phyloP scores from a whole-genome alignment of 2,888 invertebrate genomes.

The Drosophila yooni region DNA sequence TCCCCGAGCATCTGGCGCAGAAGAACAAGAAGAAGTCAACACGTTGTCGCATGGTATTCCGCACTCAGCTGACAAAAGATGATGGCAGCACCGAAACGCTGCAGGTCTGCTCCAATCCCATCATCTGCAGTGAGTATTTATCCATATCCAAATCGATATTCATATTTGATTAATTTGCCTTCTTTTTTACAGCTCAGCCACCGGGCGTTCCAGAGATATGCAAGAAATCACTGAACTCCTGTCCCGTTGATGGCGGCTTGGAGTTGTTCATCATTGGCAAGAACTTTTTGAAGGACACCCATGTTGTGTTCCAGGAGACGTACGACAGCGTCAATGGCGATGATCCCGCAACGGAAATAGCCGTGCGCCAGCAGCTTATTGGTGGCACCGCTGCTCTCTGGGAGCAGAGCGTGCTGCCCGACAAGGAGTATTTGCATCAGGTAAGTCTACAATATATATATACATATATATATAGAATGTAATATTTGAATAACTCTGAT shows the following conservation, averaged over 20 bases:
- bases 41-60: constrained; percentile 96
- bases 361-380: constrained; percentile 84
- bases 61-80: constrained; percentile 91
- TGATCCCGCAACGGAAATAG: constrained; percentile 71
- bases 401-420: constrained; percentile 93
- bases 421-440: constrained; percentile 95
- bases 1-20: constrained; percentile 92
- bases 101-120: constrained; percentile 95
- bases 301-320: constrained; percentile 89
- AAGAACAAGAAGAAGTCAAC: constrained; percentile 97
- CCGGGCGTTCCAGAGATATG: constrained; percentile 96
- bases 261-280: constrained; percentile 96
- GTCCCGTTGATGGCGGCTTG: constrained; percentile 91
- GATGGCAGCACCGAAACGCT: constrained; percentile 93
- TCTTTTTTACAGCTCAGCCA: constrained; percentile 90
- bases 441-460: constrained; percentile 83
- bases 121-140: constrained; percentile 94
- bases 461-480: background rate
- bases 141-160: background rate
- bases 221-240: constrained; percentile 93
- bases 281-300: constrained; percentile 96
- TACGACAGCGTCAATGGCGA: constrained; percentile 77
- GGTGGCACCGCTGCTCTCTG: constrained; percentile 86
- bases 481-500: background rate
- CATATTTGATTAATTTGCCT: background rate